Evolutionary conservation across 1,140 invertebrate genomes (phyloP).

Genomic region (Cherax quadricarinatus): DNA sequence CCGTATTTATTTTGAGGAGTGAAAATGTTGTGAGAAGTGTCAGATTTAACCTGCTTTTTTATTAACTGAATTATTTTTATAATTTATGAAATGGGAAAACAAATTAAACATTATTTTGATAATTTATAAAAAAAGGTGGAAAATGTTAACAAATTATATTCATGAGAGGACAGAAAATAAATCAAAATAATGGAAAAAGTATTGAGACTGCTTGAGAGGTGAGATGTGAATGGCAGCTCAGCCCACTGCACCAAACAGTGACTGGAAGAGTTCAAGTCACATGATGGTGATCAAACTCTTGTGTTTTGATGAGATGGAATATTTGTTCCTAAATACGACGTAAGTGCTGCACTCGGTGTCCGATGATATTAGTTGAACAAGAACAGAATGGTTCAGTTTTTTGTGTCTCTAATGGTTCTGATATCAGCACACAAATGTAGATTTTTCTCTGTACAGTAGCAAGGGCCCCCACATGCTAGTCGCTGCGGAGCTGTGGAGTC

Average conservation of each 20-base stretch:
- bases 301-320: constrained; percentile 28
- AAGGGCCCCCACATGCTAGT: constrained; percentile 50
- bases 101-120: too few relatives aligned
- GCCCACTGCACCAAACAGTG: constrained; percentile 21
- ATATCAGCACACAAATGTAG: constrained; percentile 41
- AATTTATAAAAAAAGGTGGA: background rate
- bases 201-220: constrained; percentile 13
- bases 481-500: constrained; percentile 50
- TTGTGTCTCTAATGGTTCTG: background rate
- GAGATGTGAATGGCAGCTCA: constrained; percentile 30
- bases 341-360: constrained; percentile 9
- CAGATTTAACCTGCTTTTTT: background rate
- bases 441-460: constrained; percentile 52
- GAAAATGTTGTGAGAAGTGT: constrained; percentile 12
- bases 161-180: too few relatives aligned
- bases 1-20: constrained; percentile 12
- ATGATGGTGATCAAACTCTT: background rate
- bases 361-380: background rate
- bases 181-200: background rate
- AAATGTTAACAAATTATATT: background rate
- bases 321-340: constrained; percentile 47
- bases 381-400: constrained; percentile 6
- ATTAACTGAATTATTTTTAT: constrained; percentile 4
- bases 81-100: constrained; percentile 19
- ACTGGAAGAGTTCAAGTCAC: background rate